Evolutionary conservation across 2,113 vertebrate species (phyloP).

Genomic region (Sapajus apella): DNA sequence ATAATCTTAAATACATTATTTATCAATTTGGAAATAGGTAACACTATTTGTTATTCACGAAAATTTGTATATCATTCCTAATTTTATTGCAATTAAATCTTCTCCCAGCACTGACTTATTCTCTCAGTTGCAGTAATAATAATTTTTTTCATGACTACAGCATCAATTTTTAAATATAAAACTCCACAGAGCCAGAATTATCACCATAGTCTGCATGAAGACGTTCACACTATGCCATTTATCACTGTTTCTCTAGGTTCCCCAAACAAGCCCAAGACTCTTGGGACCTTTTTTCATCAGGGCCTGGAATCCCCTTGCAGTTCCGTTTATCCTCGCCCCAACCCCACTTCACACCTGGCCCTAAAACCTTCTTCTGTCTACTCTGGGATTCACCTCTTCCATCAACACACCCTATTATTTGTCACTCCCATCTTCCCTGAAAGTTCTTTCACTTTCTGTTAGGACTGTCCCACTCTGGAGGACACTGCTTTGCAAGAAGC

Average conservation of each 20-base stretch:
- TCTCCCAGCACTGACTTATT: background rate
- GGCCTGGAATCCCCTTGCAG: background rate
- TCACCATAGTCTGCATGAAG: background rate
- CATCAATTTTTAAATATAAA: slow-evolving; percentile 3
- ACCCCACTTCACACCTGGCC: background rate
- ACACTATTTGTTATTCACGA: slow-evolving; percentile 6
- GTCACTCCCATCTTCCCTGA: background rate
- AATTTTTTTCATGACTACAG: slow-evolving; percentile 8
- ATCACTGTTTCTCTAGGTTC: background rate
- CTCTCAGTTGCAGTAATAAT: background rate
- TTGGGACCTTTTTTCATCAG: background rate
- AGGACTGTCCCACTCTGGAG: background rate
- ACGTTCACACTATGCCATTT: background rate
- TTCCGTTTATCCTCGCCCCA: background rate
- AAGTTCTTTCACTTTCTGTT: background rate
- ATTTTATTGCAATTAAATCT: slow-evolving; percentile 53
- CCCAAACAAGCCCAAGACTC: background rate
- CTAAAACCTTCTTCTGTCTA: background rate
- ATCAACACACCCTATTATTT: background rate
- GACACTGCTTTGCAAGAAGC: background rate
- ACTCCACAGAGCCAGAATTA: background rate
- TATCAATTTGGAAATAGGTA: slow-evolving; percentile 65
- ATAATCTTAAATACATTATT: slow-evolving; percentile 10
- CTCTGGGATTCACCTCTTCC: background rate
- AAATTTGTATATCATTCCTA: slow-evolving; percentile 38